Evolutionary conservation across 2,797 vertebrate genomes (phyloP).

Genomic region (Oreonectes daqikongensis): DNA sequence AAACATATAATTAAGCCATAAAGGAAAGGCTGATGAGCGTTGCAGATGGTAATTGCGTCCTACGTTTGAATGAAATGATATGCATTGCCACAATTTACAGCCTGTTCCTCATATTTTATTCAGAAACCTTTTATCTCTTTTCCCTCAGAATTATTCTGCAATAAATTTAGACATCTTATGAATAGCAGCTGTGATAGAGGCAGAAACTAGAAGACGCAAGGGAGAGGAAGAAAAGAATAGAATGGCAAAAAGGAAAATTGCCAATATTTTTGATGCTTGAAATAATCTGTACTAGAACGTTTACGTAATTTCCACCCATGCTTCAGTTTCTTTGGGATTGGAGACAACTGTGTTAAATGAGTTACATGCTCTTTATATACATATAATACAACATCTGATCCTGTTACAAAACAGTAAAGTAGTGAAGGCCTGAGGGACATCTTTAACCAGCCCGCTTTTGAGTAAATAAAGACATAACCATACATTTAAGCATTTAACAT

Average conservation of each 20-base stretch:
- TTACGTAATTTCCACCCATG: conserved; percentile 48
- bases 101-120: conserved; percentile 99
- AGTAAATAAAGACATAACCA: background rate
- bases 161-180: conserved; percentile 99
- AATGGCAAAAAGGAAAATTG: conserved; percentile 84
- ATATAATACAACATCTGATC: background rate
- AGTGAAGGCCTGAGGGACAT: background rate
- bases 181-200: conserved; percentile 83
- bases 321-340: background rate
- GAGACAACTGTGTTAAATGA: background rate
- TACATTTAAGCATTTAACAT: background rate
- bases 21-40: conserved; percentile 99
- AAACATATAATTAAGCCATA: conserved; percentile 99
- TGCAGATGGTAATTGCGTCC: conserved; percentile 99
- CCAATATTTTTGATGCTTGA: conserved; percentile 84
- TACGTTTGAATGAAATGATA: conserved; percentile 99
- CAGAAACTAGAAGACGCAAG: conserved; percentile 6
- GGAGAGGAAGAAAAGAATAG: conserved; percentile 30
- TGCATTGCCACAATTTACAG: conserved; percentile 99
- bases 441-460: background rate
- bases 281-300: conserved; percentile 96
- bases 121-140: conserved; percentile 99
- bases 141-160: conserved; percentile 99
- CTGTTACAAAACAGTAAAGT: background rate
- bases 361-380: background rate